Percentiles rank a stretch among this genome's conserved stretches.
phyloP scores from a whole-genome alignment of 2,888 invertebrate genomes.

The Zygothrica quintamaculata region DNA sequence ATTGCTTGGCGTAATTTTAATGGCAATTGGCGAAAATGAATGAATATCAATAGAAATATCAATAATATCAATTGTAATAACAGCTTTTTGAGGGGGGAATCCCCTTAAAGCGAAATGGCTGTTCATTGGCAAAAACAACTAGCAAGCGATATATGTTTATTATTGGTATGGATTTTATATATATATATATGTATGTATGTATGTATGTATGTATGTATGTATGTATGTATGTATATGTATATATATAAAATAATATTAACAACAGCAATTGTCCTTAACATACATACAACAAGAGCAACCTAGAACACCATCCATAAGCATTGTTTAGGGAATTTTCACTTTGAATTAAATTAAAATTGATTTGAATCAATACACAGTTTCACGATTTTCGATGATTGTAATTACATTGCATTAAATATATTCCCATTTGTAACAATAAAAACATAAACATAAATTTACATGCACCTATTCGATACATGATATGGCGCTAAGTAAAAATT shows the following conservation, averaged over 20 bases:
- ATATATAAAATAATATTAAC: too few species aligned
- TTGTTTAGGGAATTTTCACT: neutral
- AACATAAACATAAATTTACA: constrained; percentile 33
- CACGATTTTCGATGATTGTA: constrained; percentile 48
- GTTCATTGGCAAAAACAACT: too few species aligned
- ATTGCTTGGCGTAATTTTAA: too few species aligned
- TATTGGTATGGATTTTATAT: constrained; percentile 96
- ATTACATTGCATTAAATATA: constrained; percentile 43
- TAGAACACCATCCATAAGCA: neutral
- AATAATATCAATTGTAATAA: too few species aligned
- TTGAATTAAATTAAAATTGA: too few species aligned
- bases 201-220: constrained; percentile 82
- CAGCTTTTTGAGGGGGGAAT: too few species aligned
- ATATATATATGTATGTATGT: constrained; percentile 85
- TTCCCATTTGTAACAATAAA: constrained; percentile 49
- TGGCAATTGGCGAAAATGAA: too few species aligned
- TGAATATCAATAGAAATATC: too few species aligned
- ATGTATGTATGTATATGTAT: too few species aligned
- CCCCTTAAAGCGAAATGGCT: too few species aligned
- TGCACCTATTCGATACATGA: constrained; percentile 27
- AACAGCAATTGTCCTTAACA: neutral
- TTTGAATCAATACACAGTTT: constrained; percentile 15
- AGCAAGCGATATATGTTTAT: too few species aligned
- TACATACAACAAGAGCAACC: too few species aligned
- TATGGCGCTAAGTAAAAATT: constrained; percentile 25